A percentile compares a stretch with the other conserved stretches of the same genome.
Evolutionary conservation across 2,797 vertebrate genomes (phyloP).

Genomic region (Fistularia commersonii): DNA sequence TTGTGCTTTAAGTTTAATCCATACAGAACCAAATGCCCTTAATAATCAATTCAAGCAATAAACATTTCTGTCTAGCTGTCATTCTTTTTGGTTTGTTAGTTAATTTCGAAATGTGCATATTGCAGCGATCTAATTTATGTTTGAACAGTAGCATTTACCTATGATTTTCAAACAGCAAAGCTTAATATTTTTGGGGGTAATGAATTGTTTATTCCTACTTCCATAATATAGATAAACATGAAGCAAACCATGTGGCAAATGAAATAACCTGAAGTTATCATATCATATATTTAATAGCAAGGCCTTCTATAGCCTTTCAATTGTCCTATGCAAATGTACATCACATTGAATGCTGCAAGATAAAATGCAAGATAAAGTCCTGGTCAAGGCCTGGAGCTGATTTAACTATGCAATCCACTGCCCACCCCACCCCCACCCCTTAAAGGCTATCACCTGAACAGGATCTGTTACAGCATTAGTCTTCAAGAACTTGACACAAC

Average conservation of each 20-base stretch:
- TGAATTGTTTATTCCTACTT: background rate
- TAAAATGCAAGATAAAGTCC: constrained; percentile 1
- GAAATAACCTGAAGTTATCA: constrained; percentile 5
- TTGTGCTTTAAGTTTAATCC: too few relatives aligned
- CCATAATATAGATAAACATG: background rate
- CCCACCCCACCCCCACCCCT: constrained; percentile 30
- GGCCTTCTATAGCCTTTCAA: constrained; percentile 24
- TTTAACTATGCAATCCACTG: constrained; percentile 44
- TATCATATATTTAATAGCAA: constrained; percentile 1
- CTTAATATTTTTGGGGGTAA: background rate
- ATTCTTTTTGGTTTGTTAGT: too few relatives aligned
- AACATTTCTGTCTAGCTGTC: too few relatives aligned
- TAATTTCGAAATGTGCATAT: too few relatives aligned
- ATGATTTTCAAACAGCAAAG: too few relatives aligned
- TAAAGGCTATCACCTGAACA: constrained; percentile 57
- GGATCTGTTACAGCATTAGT: constrained; percentile 31
- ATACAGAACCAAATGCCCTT: too few relatives aligned
- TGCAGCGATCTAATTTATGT: too few relatives aligned
- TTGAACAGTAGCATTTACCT: too few relatives aligned
- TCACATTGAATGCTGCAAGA: constrained; percentile 5
- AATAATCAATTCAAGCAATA: background rate
- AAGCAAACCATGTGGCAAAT: background rate
- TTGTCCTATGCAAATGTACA: constrained; percentile 2
- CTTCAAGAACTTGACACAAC: constrained; percentile 25
- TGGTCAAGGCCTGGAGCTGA: constrained; percentile 41